phyloP scores from a whole-genome alignment of 1,140 invertebrate genomes.

The Anoplolepis gracilipes region DNA sequence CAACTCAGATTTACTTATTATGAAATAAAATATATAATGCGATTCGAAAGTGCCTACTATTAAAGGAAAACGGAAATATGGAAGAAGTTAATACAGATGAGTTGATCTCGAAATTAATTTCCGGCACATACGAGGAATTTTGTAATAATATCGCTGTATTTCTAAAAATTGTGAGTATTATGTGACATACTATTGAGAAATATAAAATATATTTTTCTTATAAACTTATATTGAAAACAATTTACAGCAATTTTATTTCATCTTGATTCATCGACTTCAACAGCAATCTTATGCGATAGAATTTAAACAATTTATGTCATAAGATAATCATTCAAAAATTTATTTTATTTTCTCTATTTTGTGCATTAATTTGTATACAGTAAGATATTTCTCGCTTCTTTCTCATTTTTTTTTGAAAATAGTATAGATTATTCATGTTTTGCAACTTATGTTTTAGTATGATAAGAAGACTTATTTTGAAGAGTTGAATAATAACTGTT shows the following conservation, averaged over 20 bases:
- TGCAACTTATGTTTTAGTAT: conserved; percentile 80
- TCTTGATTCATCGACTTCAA: not conserved
- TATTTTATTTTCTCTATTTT: not conserved
- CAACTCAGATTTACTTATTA: not conserved
- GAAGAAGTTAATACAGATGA: conserved; percentile 62
- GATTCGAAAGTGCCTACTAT: not conserved
- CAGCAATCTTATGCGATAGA: not conserved
- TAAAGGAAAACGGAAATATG: conserved; percentile 24
- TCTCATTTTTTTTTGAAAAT: conserved; percentile 15
- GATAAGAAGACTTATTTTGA: conserved; percentile 85
- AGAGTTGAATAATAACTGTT: conserved; percentile 84
- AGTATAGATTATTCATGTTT: conserved; percentile 11
- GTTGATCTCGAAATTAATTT: conserved; percentile 73
- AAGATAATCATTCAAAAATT: not conserved
- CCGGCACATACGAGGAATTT: conserved; percentile 71
- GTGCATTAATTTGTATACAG: not conserved
- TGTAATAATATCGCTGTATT: conserved; percentile 74
- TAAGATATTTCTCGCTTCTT: conserved; percentile 5
- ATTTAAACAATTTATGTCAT: not conserved
- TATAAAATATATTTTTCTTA: not conserved
- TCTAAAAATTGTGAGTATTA: conserved; percentile 75
- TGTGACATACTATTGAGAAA: conserved; percentile 19
- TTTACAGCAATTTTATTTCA: conserved; percentile 23
- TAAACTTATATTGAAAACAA: not conserved
- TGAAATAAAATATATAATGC: conserved; percentile 28